phyloP scores from a whole-genome alignment of 2,113 vertebrate genomes.

The Tragelaphus strepsiceros region DNA sequence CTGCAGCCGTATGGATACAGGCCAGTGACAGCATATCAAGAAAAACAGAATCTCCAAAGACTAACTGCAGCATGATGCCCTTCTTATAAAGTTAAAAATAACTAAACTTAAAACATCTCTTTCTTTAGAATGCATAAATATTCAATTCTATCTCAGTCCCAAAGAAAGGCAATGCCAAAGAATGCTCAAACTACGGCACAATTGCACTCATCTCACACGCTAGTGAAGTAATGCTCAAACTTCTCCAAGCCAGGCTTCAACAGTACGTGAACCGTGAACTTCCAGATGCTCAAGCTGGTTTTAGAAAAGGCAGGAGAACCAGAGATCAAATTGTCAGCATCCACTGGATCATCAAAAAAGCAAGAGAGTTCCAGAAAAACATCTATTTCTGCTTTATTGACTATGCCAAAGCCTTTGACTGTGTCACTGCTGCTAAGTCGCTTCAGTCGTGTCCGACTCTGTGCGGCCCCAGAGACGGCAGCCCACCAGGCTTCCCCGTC shows the following conservation, averaged over 20 bases:
- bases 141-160: not conserved
- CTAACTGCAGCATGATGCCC: not conserved
- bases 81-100: not conserved
- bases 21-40: not conserved
- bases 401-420: not conserved
- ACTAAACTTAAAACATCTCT: not conserved
- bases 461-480: too few relatives aligned
- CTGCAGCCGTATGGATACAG: not conserved
- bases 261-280: not conserved
- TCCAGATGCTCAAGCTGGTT: not conserved
- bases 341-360: rapidly evolving
- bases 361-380: not conserved
- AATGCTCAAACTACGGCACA: not conserved
- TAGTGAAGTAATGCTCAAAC: not conserved
- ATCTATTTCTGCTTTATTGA: not conserved
- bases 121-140: not conserved
- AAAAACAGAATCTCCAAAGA: not conserved
- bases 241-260: not conserved
- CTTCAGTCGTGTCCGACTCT: too few relatives aligned
- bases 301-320: not conserved
- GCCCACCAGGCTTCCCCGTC: too few relatives aligned
- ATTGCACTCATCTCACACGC: not conserved
- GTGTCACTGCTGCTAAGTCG: too few relatives aligned
- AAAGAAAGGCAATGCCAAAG: not conserved
- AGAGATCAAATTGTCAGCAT: too few relatives aligned